phyloP scores from a whole-genome alignment of 2,113 vertebrate species.

The Reinhardtius hippoglossoides region DNA sequence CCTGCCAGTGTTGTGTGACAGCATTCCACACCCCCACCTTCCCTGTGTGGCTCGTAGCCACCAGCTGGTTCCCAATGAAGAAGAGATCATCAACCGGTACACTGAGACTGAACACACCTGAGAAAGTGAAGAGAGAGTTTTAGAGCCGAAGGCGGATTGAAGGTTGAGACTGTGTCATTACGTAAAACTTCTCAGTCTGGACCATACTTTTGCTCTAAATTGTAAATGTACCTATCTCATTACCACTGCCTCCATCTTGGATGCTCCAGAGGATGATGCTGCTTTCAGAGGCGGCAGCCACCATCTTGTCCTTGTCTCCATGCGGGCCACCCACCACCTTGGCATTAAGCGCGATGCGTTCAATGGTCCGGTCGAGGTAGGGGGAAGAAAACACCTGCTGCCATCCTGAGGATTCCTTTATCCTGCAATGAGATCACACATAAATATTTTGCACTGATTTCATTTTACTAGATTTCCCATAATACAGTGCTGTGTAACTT shows the following conservation, averaged over 20 bases:
- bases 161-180: not conserved
- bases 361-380: slow-evolving; percentile 93
- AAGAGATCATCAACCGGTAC: slow-evolving; percentile 98
- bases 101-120: slow-evolving; percentile 95
- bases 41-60: slow-evolving; percentile 97
- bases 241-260: slow-evolving; percentile 95
- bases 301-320: slow-evolving; percentile 99
- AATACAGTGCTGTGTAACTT: not conserved
- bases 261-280: slow-evolving; percentile 98
- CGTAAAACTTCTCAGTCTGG: not conserved
- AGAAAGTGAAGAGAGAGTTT: not conserved
- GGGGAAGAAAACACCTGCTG: slow-evolving; percentile 98
- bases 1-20: slow-evolving; percentile 99
- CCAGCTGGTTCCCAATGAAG: slow-evolving; percentile 97
- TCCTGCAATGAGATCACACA: slow-evolving; percentile 76
- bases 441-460: not conserved
- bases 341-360: slow-evolving; percentile 95
- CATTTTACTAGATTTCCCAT: not conserved
- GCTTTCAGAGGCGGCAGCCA: slow-evolving; percentile 93
- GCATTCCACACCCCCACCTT: slow-evolving; percentile 99
- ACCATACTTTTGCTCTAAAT: not conserved
- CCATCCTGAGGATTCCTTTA: slow-evolving; percentile 98
- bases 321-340: slow-evolving; percentile 98
- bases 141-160: not conserved
- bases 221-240: slow-evolving; percentile 88